These are phyloP conservation scores for Drosophila baimaii DNA, from an alignment of 1,140 invertebrate species.

Conservation along the genomic window DNA sequence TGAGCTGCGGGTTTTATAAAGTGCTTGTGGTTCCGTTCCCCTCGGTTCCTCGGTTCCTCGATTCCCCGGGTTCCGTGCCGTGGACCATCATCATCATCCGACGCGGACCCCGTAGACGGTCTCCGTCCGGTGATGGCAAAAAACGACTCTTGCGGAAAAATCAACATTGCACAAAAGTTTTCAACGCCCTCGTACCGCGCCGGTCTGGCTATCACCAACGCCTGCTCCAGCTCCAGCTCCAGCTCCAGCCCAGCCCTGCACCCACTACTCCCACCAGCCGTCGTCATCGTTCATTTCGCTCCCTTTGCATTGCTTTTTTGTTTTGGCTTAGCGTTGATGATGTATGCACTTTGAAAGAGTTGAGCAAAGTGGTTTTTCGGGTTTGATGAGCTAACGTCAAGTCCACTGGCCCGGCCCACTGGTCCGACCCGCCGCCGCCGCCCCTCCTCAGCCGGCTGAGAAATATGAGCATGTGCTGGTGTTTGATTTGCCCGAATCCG, in stretches of 20 bases:
- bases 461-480: conserved; percentile 44
- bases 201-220: conserved; percentile 16
- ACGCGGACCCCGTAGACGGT: conserved; percentile 30
- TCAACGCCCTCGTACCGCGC: conserved; percentile 43
- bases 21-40: conserved; percentile 60
- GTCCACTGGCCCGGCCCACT: too few relatives aligned
- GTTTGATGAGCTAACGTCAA: conserved; percentile 81
- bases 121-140: conserved; percentile 66
- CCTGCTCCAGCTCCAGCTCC: conserved; percentile 3
- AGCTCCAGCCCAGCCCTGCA: not conserved
- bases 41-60: conserved; percentile 4
- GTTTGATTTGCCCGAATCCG: conserved; percentile 31
- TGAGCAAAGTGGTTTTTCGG: conserved; percentile 82
- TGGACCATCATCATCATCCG: conserved; percentile 15
- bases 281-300: conserved; percentile 53
- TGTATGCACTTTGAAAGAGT: conserved; percentile 82
- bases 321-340: conserved; percentile 81
- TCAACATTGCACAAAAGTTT: conserved; percentile 82
- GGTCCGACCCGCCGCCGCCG: too few relatives aligned
- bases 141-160: conserved; percentile 81
- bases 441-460: not conserved
- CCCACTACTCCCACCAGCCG: conserved; percentile 7
- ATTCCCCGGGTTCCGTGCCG: conserved; percentile 10
- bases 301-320: conserved; percentile 70
- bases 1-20: conserved; percentile 74